Conservation (phyloP, 1,140 invertebrate species). For the Calephelis virginiensis region DNA sequence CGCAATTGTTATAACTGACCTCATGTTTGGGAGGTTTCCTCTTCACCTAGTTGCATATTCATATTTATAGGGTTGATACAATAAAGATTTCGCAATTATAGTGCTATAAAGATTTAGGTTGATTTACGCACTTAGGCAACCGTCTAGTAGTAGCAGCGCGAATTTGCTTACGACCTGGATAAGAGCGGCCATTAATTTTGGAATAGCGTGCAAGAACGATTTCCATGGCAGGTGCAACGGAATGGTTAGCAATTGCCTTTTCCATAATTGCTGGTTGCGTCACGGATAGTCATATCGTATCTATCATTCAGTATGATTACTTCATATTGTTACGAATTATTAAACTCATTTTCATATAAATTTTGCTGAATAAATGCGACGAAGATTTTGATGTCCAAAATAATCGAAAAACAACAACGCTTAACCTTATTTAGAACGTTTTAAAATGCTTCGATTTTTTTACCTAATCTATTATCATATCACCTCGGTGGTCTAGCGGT, state of each 20-base stretch:
- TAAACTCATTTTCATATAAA: neutral
- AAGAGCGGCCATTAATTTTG: neutral
- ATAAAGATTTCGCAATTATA: neutral
- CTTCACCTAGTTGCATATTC: too few species aligned
- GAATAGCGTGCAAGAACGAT: constrained; percentile 15
- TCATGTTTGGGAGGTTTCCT: too few species aligned
- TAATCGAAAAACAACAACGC: too few species aligned
- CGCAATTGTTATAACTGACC: too few species aligned
- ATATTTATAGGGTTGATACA: neutral
- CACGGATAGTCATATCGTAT: constrained; percentile 6
- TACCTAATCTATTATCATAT: too few species aligned
- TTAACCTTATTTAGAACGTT: too few species aligned
- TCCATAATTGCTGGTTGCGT: constrained; percentile 5
- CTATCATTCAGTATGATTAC: neutral
- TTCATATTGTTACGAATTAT: neutral
- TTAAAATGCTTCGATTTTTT: too few species aligned
- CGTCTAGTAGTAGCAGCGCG: neutral
- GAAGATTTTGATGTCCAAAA: too few species aligned
- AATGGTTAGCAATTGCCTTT: constrained; percentile 7
- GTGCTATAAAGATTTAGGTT: neutral
- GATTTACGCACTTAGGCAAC: constrained; percentile 3
- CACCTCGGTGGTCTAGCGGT: too few species aligned
- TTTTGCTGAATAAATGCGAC: too few species aligned
- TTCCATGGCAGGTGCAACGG: constrained; percentile 13
- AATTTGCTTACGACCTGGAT: constrained; percentile 3